Evolutionary conservation across 1,140 invertebrate species (phyloP), one percentile per base, ranked within the genome.

Genomic region (Gyrodactylus bullatarudis): DNA sequence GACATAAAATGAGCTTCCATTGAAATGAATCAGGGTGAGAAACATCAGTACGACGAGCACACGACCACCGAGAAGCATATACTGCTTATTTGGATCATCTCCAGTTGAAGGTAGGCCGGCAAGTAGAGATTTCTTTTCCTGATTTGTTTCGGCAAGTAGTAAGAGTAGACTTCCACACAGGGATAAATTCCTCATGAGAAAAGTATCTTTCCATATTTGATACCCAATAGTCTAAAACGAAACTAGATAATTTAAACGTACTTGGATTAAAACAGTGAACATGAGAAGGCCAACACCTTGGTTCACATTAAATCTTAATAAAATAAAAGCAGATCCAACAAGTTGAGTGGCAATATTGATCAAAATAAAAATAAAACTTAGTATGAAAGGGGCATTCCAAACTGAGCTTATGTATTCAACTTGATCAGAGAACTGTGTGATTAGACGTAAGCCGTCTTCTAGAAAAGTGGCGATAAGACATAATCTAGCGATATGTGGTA

Each of bases 381-480:
- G 79, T 78, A 95, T 87, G 20, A 24, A 16, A 24, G 21, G n/a
- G 20, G 26, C 27, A 86, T 26, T 72, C 74, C 75, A 77, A 21
- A 72, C 69, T n/a, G 26, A 71, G 0, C 26, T 24, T 89, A 97
- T 96, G 78, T 97, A 99, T 78, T 97, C 91, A 26, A 91, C 84
- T 79, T 99, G 95, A 78, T 97, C 91, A 26, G 86, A 85, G 94
- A 95, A 99, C 81, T 99, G 95, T 77, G 89, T 87, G 87, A 89
- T 98, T 95, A 99, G 99, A 75, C 95, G 85, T 54, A 98, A 84
- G 0, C 95, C 95, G 85, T 99, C 95, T 84, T 99, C 95, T 26
- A 99, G 84, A 83, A 99, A 99, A 76, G 95, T 99, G 74, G 91
- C 91, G 77, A 99, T 94, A n/a, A 99, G 85, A 80, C 92, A 99